Percentiles rank a stretch among this genome's conserved stretches.
Conservation (phyloP, 2,797 vertebrate genomes). For the Falco biarmicus region DNA sequence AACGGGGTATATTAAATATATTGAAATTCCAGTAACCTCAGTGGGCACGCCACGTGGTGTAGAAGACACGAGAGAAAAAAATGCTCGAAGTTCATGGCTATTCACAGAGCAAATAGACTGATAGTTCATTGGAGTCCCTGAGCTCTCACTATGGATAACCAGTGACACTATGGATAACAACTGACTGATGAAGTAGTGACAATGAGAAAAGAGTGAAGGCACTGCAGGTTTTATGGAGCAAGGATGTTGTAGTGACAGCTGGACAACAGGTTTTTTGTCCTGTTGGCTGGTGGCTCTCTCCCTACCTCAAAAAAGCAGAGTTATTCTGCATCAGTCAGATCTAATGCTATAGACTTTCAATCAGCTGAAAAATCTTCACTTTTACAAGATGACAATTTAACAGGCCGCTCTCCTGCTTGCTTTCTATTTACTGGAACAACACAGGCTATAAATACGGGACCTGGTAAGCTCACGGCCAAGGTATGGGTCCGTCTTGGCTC, state of each 20-base stretch:
- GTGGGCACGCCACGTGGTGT: neutral
- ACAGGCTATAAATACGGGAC: neutral
- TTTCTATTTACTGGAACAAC: constrained; percentile 11
- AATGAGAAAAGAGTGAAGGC: neutral
- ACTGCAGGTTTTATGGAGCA: neutral
- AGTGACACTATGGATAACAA: neutral
- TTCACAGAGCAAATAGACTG: neutral
- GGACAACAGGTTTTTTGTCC: accelerated
- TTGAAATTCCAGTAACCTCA: neutral
- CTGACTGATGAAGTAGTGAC: neutral
- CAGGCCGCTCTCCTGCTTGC: neutral
- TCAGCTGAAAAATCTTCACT: neutral
- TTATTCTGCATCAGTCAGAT: neutral
- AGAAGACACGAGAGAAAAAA: neutral
- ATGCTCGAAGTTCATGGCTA: neutral
- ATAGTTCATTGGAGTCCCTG: neutral
- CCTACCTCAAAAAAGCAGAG: neutral
- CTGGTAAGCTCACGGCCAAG: constrained; percentile 32
- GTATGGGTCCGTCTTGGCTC: constrained; percentile 13
- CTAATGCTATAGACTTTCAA: neutral
- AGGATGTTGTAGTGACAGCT: neutral
- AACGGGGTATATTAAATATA: neutral
- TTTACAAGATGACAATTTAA: neutral
- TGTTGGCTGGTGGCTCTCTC: neutral
- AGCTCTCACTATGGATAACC: neutral